Percentiles rank a stretch among this genome's conserved stretches.
These are phyloP conservation scores for Sparus aurata DNA, from an alignment of 2,797 vertebrate genomes.

Conservation along the genomic window DNA sequence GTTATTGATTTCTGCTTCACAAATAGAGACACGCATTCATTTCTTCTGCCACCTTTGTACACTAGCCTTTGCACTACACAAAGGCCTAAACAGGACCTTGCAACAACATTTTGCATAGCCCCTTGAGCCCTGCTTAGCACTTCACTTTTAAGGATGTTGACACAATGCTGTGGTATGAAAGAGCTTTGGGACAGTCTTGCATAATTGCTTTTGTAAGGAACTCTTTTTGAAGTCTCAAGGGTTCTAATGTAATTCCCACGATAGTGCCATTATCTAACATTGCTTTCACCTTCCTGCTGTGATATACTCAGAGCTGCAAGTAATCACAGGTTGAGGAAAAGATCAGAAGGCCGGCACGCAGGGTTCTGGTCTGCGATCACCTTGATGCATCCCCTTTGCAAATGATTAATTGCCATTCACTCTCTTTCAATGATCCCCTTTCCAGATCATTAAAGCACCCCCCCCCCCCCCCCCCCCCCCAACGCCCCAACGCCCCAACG, in stretches of 20 bases:
- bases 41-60: constrained; percentile 28
- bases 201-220: constrained; percentile 67
- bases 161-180: constrained; percentile 54
- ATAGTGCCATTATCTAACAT: constrained; percentile 68
- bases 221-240: constrained; percentile 60
- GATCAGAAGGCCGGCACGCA: constrained; percentile 48
- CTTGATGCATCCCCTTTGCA: constrained; percentile 57
- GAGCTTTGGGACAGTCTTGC: constrained; percentile 32
- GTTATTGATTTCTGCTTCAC: constrained; percentile 40
- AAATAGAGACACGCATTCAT: constrained; percentile 15
- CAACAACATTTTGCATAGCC: constrained; percentile 35
- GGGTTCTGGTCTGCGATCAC: constrained; percentile 34
- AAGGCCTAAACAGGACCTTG: constrained; percentile 50
- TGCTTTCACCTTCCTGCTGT: constrained; percentile 64
- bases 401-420: constrained; percentile 61
- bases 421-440: constrained; percentile 51
- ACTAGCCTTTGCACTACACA: constrained; percentile 17
- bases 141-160: constrained; percentile 57
- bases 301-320: constrained; percentile 47
- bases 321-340: constrained; percentile 47
- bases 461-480: constrained; percentile 7
- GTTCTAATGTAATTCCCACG: constrained; percentile 66
- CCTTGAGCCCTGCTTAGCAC: constrained; percentile 55
- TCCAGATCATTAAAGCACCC: constrained; percentile 71
- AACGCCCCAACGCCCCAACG: too few species aligned